Evolutionary conservation across 2,113 vertebrate species (phyloP).

Genomic region (Patagioenas fasciata): DNA sequence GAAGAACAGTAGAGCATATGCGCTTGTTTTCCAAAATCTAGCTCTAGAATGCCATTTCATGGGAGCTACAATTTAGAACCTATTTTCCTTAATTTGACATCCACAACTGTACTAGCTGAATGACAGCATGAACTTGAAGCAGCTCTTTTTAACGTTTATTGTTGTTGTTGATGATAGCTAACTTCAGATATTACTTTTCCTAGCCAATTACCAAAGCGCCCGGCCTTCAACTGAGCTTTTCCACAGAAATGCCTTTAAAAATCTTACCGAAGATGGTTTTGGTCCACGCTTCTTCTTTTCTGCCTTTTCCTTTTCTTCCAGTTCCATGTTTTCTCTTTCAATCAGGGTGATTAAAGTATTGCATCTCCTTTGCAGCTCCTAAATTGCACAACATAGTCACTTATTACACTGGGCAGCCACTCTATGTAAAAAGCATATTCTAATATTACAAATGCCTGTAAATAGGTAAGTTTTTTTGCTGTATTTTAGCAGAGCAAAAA

Average conservation of each 20-base stretch:
- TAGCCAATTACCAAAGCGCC: neutral
- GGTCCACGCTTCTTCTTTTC: slow-evolving; percentile 98
- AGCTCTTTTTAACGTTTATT: neutral
- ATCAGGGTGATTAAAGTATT: slow-evolving; percentile 98
- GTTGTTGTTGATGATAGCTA: neutral
- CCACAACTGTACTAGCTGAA: neutral
- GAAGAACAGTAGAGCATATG: neutral
- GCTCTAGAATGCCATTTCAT: neutral
- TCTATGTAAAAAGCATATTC: neutral
- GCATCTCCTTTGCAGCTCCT: slow-evolving; percentile 96
- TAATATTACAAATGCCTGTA: neutral
- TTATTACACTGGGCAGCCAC: neutral
- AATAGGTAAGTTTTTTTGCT: neutral
- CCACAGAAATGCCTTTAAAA: neutral
- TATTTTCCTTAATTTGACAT: neutral
- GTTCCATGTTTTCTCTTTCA: slow-evolving; percentile 98
- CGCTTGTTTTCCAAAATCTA: neutral
- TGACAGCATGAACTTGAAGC: fast-evolving
- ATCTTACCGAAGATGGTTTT: slow-evolving; percentile 79
- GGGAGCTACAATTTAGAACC: neutral
- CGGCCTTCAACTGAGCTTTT: neutral
- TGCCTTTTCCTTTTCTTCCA: slow-evolving; percentile 98
- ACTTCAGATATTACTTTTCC: neutral
- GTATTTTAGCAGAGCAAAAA: neutral
- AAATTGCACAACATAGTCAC: neutral